Base-by-base conservation (phyloP, 2,888 invertebrate species). In the Andrena haemorrhoa region DNA sequence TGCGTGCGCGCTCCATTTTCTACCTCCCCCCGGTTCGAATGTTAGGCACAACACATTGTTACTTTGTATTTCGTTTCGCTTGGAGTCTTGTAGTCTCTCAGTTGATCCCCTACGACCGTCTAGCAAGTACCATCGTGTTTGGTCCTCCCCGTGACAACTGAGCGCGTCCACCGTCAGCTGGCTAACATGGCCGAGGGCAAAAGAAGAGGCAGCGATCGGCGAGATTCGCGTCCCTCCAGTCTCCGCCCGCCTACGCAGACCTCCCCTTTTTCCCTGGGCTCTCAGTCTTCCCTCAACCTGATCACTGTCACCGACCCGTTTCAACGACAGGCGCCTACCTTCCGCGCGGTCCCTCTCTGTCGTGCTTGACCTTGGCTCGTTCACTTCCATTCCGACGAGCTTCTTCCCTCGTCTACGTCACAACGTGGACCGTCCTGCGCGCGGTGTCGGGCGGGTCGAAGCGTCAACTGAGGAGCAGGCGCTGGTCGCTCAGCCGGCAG, bases 41-140 rank as follows among this genome's bases (percentile, higher is more conserved):
- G 63, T 77, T 85, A 83, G 87, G 87, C 87, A 87, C 86, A 86
- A 87, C 87, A 87, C 83, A 83, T 71, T 75, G 10, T 47, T 61
- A 65, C 8, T 71, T 76, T 76, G 6, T 65, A 64, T 65, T 68
- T 72, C 53, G 20, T 61, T 66, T 61, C 49, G 71, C 56, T 72
- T 71, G 64, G 84, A 86, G 82, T 86, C 79, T 84, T 84, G 56
- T 86, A 86, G 86, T 86, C 82, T 84, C 84, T 86, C 79, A 60
- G 75, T 86, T 79, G 85, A 77, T 76, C 75, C 66, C 65, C 82
- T 64, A 60, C 76, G 82, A 86, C 75, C 69, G 41, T 53, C 20
- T 47, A 74, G 65, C 69, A 60, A 77, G 72, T 83, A 81, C 74
- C 84, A 64, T 76, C 76, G 47, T 58, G 77, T 61, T 68, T 60